A percentile compares a stretch with the other conserved stretches of the same genome.
Conservation (phyloP, 2,113 vertebrate genomes). For the Gulo gulo region DNA sequence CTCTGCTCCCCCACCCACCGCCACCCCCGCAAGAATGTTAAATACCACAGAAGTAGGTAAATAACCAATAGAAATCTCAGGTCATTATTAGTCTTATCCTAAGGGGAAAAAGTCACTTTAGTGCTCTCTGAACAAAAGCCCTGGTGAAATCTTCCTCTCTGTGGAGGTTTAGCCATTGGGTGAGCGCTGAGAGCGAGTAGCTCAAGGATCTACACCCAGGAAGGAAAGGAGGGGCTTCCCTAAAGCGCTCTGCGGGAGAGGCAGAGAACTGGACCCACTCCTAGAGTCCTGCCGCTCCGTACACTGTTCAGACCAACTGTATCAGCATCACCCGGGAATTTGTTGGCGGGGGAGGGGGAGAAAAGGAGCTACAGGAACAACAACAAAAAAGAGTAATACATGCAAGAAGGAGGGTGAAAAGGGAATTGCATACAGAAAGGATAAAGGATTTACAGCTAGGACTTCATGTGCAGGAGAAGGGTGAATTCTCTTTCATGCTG, state of each 20-base stretch:
- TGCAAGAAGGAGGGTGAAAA: neutral
- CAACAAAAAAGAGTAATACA: neutral
- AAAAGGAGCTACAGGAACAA: neutral
- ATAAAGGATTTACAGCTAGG: neutral
- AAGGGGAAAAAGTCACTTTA: neutral
- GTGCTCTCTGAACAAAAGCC: neutral
- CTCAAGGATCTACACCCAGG: neutral
- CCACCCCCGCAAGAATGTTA: neutral
- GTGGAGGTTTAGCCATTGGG: neutral
- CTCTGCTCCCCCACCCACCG: rapidly evolving
- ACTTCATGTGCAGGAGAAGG: neutral
- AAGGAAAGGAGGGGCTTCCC: neutral
- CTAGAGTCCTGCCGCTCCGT: too few relatives aligned
- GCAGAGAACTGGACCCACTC: neutral
- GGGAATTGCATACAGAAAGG: neutral
- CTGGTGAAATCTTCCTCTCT: neutral
- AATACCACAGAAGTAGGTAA: neutral
- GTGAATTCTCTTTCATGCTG: neutral
- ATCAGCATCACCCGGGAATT: neutral
- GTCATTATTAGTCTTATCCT: neutral
- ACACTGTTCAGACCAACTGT: neutral
- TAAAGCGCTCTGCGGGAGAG: neutral
- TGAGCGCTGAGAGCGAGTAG: neutral
- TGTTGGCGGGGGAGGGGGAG: rapidly evolving
- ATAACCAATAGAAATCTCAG: neutral